Base-by-base conservation (phyloP, 2,888 invertebrate species). In the Thumatha senex region DNA sequence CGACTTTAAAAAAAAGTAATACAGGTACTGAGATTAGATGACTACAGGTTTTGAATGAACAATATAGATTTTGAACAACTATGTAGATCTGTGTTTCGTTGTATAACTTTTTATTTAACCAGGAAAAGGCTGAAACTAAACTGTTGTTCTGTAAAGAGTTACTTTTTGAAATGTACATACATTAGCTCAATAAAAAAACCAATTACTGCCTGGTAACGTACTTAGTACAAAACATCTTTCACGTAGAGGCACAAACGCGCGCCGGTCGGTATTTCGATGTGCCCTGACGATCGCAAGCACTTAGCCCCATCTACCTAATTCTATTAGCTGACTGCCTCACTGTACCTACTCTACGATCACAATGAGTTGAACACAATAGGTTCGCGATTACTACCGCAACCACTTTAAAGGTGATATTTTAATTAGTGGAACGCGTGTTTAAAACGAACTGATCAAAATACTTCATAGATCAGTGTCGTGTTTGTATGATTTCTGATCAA, bases 31-130 rank as follows among this genome's bases (percentile, higher is more conserved):
- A 83, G 67, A 80, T 81, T 85, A 89, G 85, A 80, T 78, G 76
- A 84, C 78, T 68, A 63, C 90, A 89, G 89, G 89, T 89, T 89
- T 90, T 89, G 90, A 87, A 89, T 89, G 84, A 88, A 87, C 72
- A 74, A 79, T 63, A 85, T 89, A 87, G 87, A 84, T 83, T 83
- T 87, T 80, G 82, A 78, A 82, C 71, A 78, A 80, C 75, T 71
- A 75, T 63, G 78, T 84, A 84, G 85, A 80, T 78, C 78, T 79
- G 80, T 79, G 73, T 78, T 71, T 68, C 59, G 70, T 78, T 77
- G 74, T 63, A 68, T 67, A 68, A 42, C 48, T 42, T 44, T 15
- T 79, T 67, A 53, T 70, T 76, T 75, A 62, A 68, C 74, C 73
- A 74, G 75, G 65, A 75, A 78, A 82, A 82, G 83, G 82, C 84